Evolutionary conservation across 92 coral and sea anemone species (phyloP), one percentile per base, ranked within the genome.

Genomic region (Zoanthus sansibaricus): DNA sequence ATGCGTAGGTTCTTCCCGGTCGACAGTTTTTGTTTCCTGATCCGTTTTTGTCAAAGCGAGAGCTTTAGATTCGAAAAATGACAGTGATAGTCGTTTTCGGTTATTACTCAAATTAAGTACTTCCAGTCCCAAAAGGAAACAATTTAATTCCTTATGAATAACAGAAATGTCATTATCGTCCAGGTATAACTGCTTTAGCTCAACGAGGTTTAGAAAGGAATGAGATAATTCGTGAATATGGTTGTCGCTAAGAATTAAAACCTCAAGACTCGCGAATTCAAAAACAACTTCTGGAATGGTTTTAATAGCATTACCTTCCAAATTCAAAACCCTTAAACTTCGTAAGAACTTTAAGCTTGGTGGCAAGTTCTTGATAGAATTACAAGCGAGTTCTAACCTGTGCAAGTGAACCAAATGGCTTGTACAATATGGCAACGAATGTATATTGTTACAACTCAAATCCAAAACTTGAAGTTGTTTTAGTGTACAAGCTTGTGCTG

Each of bases 401-500:
- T 91, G 93, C 32, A 95, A 82, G 71, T 88, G 76, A 6, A 82
- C 72, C 55, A 95, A 83, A 70, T 95, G 96, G 51, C 98, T 88
- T 6, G 90, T 15, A 44, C 96, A 91, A 52, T 95, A 95, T 16
- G 98, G 98, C 47, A 95, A 86, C 10, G 93, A 77, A 8, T 66
- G 76, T 2, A 95, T 91, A 44, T 82, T 80, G 64, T 95, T 95
- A 74, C 89, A 86, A 75, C 92, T 93, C 86, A 95, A 73, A 80
- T 95, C 96, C 47, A 95, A 77, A 69, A 91, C 93, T 77, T 95
- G 91, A 16, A 95, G 88, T 17, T 93, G 93, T 37, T 91, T 75
- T n/a, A 86, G 86, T 31, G 98, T 89, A 45, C 98, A 95, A 18
- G 94, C 87, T 79, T 95, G 98, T 1, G 98, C 98, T 2, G 98